A percentile compares a stretch with the other conserved stretches of the same genome.
phyloP scores from a whole-genome alignment of 1,140 invertebrate genomes.

The Lucilia cuprina region DNA sequence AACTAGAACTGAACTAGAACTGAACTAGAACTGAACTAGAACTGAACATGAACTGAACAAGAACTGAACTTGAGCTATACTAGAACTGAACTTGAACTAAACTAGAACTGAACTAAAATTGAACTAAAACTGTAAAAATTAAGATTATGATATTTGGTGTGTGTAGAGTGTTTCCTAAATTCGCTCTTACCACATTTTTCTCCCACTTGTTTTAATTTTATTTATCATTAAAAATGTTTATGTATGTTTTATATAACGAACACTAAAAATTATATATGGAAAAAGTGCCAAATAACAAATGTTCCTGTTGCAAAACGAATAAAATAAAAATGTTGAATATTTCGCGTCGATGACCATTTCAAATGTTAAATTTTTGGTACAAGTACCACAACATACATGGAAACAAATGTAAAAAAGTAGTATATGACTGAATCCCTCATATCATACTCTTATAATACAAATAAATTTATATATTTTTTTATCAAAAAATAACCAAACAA shows the following conservation, averaged over 20 bases:
- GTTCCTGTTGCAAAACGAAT: background rate
- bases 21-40: no score
- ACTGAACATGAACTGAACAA: no score
- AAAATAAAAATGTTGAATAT: background rate
- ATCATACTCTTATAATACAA: background rate
- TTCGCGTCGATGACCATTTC: constrained; percentile 1
- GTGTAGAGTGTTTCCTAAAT: no score
- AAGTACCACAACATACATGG: background rate
- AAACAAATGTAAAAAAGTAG: no score
- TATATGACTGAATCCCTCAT: background rate
- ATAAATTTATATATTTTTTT: background rate
- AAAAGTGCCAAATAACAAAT: background rate
- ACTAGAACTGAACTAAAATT: no score
- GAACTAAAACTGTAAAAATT: no score
- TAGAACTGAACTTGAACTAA: no score
- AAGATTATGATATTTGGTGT: no score
- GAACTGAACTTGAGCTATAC: no score
- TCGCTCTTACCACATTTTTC: no score
- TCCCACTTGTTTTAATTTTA: background rate
- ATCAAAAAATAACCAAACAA: background rate
- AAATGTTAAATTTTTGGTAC: background rate
- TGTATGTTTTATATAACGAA: background rate
- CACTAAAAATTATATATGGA: background rate
- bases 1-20: no score
- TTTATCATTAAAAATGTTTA: constrained; percentile 31